Percentiles rank a stretch among this genome's conserved stretches.
Evolutionary conservation across 2,888 invertebrate genomes (phyloP).

Genomic region (Nymphalis polychloros): DNA sequence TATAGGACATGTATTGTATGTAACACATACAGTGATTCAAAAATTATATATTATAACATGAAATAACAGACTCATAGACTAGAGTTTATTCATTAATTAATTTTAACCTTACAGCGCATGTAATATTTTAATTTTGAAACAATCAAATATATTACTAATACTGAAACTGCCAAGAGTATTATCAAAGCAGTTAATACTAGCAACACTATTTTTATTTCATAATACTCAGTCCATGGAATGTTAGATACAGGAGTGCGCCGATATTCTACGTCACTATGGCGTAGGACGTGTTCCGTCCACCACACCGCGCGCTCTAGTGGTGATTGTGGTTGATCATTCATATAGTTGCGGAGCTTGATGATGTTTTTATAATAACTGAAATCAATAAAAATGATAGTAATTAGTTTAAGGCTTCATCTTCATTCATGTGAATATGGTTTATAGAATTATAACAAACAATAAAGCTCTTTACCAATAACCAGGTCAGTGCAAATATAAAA

Average conservation of each 20-base stretch:
- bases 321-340: conserved; percentile 43
- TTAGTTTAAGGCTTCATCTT: background rate
- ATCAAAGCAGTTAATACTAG: background rate
- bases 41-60: too few species aligned
- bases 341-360: conserved; percentile 36
- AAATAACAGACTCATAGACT: too few species aligned
- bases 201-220: background rate
- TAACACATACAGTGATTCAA: too few species aligned
- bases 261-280: conserved; percentile 49
- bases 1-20: too few species aligned
- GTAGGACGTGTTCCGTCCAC: conserved; percentile 53
- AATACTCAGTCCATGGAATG: conserved; percentile 31
- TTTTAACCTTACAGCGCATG: background rate
- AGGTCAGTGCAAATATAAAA: too few species aligned
- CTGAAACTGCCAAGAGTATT: background rate
- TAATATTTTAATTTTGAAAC: background rate
- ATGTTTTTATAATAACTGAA: conserved; percentile 43
- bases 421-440: too few species aligned
- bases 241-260: conserved; percentile 47
- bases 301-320: conserved; percentile 50
- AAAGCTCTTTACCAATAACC: too few species aligned
- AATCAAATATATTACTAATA: background rate
- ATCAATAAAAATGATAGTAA: conserved; percentile 34
- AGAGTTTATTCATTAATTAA: background rate
- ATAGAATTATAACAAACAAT: too few species aligned